Evolutionary conservation across 2,113 vertebrate genomes (phyloP), one percentile per base, ranked within the genome.

Genomic region (Nettapus auritus): DNA sequence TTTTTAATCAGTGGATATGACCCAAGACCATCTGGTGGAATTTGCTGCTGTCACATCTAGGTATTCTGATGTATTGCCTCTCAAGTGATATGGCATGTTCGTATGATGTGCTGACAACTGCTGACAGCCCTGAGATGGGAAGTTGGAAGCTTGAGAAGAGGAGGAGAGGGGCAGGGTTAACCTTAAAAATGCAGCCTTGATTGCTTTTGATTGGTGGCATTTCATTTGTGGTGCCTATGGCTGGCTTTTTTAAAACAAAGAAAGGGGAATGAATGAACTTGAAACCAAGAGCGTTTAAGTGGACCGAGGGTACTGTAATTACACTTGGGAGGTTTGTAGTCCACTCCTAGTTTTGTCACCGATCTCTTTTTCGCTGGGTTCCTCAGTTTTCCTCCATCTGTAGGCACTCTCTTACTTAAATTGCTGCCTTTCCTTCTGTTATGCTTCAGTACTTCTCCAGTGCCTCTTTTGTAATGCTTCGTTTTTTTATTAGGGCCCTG

Each of bases 61-160:
- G 89, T 88, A 91, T 97, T 95, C 88, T 94, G 97, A 96, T 97
- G 93, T 96, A 96, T 96, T 94, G 94, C 91, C 94, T 95, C 86
- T 97, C 93, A 95, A 91, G 91, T 95, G 90, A 57, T 25, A 56
- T 82, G 92, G 74, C 82, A 70, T 59, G 88, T 91, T 96, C 93
- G 77, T 69, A 92, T 90, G 81, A 95, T 86, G 69, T 67, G 83
- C 86, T 95, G 92, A 97, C 93, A 84, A 38, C 77, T 89, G 36
- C 88, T 96, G 96, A 88, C 91, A 95, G 56, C 52, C 79, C 42
- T 87, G 86, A 95, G 76, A 90, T 74, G 59, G 78, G 81, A 92
- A 93, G 34, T 15, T 93, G 88, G 94, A 90, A 93, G 75, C 67
- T 76, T 68, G 53, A 23, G n/a, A 26, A 38, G 78, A 82, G 84